A percentile compares a stretch with the other conserved stretches of the same genome.
phyloP scores from a whole-genome alignment of 1,140 invertebrate species.

The Zaprionus vittiger region DNA sequence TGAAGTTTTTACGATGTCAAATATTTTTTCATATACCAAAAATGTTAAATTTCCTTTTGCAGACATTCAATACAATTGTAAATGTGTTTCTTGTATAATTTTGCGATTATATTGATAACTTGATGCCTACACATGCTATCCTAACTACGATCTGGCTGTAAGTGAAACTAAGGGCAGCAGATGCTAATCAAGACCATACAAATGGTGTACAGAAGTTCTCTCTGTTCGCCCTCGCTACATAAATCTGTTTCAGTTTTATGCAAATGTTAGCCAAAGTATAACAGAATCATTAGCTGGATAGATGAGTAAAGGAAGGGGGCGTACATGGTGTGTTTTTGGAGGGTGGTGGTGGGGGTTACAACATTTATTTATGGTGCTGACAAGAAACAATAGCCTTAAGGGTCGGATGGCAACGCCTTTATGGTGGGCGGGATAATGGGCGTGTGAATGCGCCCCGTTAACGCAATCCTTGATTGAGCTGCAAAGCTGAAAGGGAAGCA shows the following conservation, averaged over 20 bases:
- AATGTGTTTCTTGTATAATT: too few relatives aligned
- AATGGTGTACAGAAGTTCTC: neutral
- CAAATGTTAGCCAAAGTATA: conserved; percentile 35
- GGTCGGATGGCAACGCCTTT: conserved; percentile 12
- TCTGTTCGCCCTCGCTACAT: neutral
- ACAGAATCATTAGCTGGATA: conserved; percentile 45
- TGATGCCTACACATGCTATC: neutral
- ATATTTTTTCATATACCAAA: too few relatives aligned
- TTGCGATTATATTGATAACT: too few relatives aligned
- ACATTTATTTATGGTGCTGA: conserved; percentile 61
- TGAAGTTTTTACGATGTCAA: neutral
- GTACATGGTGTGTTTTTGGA: neutral
- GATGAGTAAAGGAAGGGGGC: neutral
- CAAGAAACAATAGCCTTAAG: conserved; percentile 50
- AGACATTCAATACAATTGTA: too few relatives aligned
- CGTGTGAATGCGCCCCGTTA: conserved; percentile 7
- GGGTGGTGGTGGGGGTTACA: conserved; percentile 1
- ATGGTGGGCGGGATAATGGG: conserved; percentile 6
- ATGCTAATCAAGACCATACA: neutral
- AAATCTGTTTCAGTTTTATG: conserved; percentile 33
- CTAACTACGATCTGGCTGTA: neutral
- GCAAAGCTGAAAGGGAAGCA: neutral
- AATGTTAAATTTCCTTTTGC: too few relatives aligned
- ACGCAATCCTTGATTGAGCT: conserved; percentile 12
- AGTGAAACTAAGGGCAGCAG: neutral